Percentiles rank a stretch among this genome's conserved stretches.
These are phyloP conservation scores for Pteronotus mesoamericanus DNA, from an alignment of 2,797 vertebrate genomes.

Conservation along the genomic window DNA sequence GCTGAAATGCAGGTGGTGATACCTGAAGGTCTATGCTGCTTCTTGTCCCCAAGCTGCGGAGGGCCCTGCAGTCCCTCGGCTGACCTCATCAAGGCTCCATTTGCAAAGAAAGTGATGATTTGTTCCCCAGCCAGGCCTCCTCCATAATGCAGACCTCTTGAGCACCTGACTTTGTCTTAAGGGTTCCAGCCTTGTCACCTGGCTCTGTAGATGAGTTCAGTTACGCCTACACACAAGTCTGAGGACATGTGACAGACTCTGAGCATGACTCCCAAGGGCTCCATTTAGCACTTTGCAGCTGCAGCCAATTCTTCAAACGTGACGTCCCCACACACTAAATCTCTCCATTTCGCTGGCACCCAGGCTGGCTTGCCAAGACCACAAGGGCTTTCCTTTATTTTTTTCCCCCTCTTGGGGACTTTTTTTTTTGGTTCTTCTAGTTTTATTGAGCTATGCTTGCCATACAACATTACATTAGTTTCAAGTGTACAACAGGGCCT, in stretches of 20 bases:
- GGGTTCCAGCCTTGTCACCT: neutral
- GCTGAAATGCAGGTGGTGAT: neutral
- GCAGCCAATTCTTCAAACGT: no score
- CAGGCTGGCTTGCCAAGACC: neutral
- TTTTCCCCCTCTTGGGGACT: neutral
- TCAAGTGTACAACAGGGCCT: neutral
- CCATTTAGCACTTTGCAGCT: neutral
- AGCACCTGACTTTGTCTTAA: neutral
- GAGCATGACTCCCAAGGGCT: neutral
- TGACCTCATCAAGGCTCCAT: neutral
- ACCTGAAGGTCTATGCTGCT: neutral
- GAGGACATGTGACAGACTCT: neutral
- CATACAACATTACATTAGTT: neutral
- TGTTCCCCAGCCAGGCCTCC: neutral
- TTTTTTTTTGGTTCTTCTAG: neutral
- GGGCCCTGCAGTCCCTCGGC: rapidly evolving
- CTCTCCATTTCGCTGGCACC: neutral
- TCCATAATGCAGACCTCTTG: neutral
- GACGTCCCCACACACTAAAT: neutral
- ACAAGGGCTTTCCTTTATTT: neutral
- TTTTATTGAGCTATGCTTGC: neutral
- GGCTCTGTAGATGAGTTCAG: neutral
- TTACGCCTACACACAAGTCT: neutral
- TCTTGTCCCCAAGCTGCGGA: neutral
- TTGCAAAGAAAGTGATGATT: neutral